phyloP scores from a whole-genome alignment of 2,113 vertebrate species.

The Cyprinodon brontotheroides region DNA sequence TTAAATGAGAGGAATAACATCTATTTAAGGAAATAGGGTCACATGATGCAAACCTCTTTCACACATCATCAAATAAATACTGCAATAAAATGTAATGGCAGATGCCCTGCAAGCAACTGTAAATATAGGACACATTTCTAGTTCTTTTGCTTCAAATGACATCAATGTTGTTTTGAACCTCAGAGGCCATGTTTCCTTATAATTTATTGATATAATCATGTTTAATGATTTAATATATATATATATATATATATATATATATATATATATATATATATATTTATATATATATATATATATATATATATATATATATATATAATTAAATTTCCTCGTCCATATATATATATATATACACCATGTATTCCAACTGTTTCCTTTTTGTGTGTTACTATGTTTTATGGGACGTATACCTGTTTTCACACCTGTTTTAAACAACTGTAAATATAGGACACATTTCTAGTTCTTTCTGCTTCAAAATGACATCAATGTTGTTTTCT shows the following conservation, averaged over 20 bases:
- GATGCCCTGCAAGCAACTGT: conserved; percentile 2
- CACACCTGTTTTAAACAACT: too few relatives aligned
- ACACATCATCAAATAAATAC: conserved; percentile 18
- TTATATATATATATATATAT: too few relatives aligned
- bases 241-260: too few relatives aligned
- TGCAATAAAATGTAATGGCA: conserved; percentile 12
- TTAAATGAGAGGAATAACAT: conserved; percentile 35
- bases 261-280: too few relatives aligned
- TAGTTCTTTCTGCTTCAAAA: too few relatives aligned
- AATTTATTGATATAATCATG: neutral
- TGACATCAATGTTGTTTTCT: neutral
- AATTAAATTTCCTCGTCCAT: too few relatives aligned
- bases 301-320: too few relatives aligned
- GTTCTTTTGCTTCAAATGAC: too few relatives aligned
- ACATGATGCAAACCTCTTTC: conserved; percentile 19
- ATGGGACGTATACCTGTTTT: too few relatives aligned
- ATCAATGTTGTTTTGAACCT: neutral
- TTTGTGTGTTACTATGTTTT: too few relatives aligned
- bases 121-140: neutral
- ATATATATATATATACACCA: too few relatives aligned
- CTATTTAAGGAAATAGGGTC: conserved; percentile 8
- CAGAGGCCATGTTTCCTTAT: neutral
- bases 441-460: neutral
- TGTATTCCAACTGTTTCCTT: too few relatives aligned
- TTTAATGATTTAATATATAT: neutral